Conservation (phyloP, 2,113 vertebrate genomes). For the Proterorhinus semilunaris region DNA sequence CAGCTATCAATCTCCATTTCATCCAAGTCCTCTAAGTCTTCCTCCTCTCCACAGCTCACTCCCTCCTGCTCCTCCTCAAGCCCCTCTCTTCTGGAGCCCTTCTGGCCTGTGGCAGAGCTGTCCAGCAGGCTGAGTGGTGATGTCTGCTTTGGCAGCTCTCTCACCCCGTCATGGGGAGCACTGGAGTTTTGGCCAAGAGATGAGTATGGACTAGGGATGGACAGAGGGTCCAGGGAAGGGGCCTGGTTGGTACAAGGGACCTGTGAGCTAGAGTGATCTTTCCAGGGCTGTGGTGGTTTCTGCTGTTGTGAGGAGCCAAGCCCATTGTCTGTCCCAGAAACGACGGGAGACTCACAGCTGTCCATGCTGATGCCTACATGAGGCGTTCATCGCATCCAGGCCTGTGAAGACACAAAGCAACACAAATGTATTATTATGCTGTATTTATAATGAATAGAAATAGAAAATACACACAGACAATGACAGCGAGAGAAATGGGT, state of each 20-base stretch:
- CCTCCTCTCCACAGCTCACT: slow-evolving; percentile 82
- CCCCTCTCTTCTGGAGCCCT: slow-evolving; percentile 72
- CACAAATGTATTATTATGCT: not conserved
- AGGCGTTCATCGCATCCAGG: slow-evolving; percentile 98
- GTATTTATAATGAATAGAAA: slow-evolving; percentile 7
- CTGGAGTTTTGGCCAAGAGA: slow-evolving; percentile 71
- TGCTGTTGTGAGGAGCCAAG: slow-evolving; percentile 89
- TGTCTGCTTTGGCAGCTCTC: slow-evolving; percentile 72
- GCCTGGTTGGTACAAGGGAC: slow-evolving; percentile 87
- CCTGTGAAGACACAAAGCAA: slow-evolving; percentile 72
- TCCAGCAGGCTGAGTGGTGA: slow-evolving; percentile 61
- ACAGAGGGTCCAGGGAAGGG: slow-evolving; percentile 86
- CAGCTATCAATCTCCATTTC: slow-evolving; percentile 87
- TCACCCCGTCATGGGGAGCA: slow-evolving; percentile 70
- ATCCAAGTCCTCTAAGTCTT: slow-evolving; percentile 90
- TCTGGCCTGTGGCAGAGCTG: slow-evolving; percentile 66
- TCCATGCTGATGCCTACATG: slow-evolving; percentile 98
- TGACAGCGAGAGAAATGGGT: slow-evolving; percentile 33
- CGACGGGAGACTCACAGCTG: slow-evolving; percentile 99
- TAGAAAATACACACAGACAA: slow-evolving; percentile 11
- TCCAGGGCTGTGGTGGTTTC: slow-evolving; percentile 86
- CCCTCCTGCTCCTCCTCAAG: slow-evolving; percentile 84
- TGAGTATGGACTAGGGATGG: slow-evolving; percentile 70
- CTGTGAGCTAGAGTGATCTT: slow-evolving; percentile 90
- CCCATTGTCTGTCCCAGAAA: slow-evolving; percentile 99